Percentiles rank a stretch among this genome's conserved stretches.
phyloP scores from a whole-genome alignment of 1,140 invertebrate species.

The Liolophura sinensis region DNA sequence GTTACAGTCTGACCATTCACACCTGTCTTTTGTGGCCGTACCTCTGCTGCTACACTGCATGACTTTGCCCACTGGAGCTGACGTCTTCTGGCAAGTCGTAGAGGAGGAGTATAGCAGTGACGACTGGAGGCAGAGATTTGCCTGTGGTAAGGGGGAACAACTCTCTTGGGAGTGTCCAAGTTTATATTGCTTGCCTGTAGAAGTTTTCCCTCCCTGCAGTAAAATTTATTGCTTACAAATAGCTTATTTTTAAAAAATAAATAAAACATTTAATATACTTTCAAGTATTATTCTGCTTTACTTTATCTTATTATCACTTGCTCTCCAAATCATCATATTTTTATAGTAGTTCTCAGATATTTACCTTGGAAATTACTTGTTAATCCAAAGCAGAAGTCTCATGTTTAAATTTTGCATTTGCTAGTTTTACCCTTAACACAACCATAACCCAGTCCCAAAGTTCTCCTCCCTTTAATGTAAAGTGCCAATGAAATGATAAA shows the following conservation, averaged over 20 bases:
- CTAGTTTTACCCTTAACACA: no score
- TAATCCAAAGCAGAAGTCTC: no score
- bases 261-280: not conserved
- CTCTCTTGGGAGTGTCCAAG: not conserved
- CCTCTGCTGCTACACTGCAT: slow-evolving; percentile 93
- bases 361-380: no score
- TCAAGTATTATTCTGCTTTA: no score
- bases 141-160: slow-evolving; percentile 68
- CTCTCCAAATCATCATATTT: no score
- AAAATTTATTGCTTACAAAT: not conserved
- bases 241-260: slow-evolving; percentile 3
- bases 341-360: no score
- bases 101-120: slow-evolving; percentile 84
- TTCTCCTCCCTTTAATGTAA: no score
- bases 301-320: no score
- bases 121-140: slow-evolving; percentile 89
- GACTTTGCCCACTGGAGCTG: slow-evolving; percentile 86
- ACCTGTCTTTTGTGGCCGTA: slow-evolving; percentile 86
- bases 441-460: no score
- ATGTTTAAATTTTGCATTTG: no score
- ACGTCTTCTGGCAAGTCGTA: slow-evolving; percentile 93
- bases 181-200: not conserved
- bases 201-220: not conserved
- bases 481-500: no score
- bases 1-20: slow-evolving; percentile 89